phyloP scores from a whole-genome alignment of 2,797 vertebrate genomes.

The Parauchenoglanis ngamensis region DNA sequence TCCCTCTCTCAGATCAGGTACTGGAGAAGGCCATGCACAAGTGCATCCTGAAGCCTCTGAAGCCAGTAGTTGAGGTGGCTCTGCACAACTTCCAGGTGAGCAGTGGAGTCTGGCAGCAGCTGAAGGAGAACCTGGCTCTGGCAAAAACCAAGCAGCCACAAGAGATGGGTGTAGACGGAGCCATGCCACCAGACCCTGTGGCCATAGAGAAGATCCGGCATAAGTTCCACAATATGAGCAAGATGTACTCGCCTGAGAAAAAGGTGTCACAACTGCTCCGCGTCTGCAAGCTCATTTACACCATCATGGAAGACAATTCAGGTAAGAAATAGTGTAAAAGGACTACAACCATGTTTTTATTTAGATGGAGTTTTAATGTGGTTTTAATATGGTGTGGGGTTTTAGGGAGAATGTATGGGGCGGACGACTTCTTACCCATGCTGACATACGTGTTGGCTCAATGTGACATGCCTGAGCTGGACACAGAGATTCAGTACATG shows the following conservation, averaged over 20 bases:
- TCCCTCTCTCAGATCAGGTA: constrained; percentile 81
- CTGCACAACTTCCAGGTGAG: constrained; percentile 87
- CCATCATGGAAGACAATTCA: constrained; percentile 96
- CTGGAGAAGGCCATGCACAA: constrained; percentile 99
- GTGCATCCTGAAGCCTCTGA: constrained; percentile 94
- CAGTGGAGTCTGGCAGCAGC: constrained; percentile 86
- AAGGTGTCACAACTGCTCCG: constrained; percentile 91
- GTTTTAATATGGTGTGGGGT: constrained; percentile 20
- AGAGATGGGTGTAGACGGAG: constrained; percentile 90
- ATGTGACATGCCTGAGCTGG: constrained; percentile 93
- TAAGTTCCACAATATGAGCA: constrained; percentile 92
- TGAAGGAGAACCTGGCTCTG: constrained; percentile 90
- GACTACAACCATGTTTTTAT: neutral
- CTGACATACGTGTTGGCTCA: constrained; percentile 92
- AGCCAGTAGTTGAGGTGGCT: constrained; percentile 83
- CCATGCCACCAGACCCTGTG: constrained; percentile 85
- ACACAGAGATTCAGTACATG: constrained; percentile 94
- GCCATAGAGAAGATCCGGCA: constrained; percentile 93
- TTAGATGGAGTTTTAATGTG: neutral
- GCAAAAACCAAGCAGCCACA: constrained; percentile 87
- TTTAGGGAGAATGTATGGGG: constrained; percentile 93
- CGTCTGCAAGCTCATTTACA: constrained; percentile 97
- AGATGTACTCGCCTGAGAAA: constrained; percentile 96
- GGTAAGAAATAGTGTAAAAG: constrained; percentile 70
- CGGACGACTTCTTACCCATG: constrained; percentile 96